A percentile compares a stretch with the other conserved stretches of the same genome.
Evolutionary conservation across 2,797 vertebrate genomes (phyloP).

Genomic region (Furcifer pardalis): DNA sequence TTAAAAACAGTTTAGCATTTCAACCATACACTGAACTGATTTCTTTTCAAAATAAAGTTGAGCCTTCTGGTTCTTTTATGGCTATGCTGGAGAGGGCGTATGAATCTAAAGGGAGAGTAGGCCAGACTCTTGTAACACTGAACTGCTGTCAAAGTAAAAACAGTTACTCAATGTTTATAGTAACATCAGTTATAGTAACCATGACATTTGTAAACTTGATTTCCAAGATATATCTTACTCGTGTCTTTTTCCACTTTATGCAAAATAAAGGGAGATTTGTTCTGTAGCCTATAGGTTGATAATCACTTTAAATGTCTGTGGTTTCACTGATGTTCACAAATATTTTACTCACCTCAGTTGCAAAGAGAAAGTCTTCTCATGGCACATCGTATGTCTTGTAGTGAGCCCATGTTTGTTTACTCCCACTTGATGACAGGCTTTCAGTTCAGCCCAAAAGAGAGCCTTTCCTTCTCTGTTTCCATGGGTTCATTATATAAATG

Average conservation of each 20-base stretch:
- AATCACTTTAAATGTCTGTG: background rate
- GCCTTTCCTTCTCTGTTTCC: background rate
- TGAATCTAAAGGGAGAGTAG: background rate
- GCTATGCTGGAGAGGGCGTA: too few relatives aligned
- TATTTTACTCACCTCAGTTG: background rate
- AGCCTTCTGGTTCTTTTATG: background rate
- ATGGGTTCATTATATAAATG: background rate
- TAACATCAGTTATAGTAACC: too few relatives aligned
- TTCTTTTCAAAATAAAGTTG: background rate
- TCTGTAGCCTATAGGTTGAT: background rate
- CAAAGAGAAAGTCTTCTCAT: background rate
- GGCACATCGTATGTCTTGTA: background rate
- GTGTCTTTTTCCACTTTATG: background rate
- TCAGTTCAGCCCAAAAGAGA: background rate
- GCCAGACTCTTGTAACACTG: background rate
- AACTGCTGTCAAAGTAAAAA: background rate
- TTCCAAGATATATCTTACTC: background rate
- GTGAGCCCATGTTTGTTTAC: background rate
- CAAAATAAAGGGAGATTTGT: background rate
- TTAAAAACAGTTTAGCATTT: background rate
- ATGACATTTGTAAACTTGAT: background rate
- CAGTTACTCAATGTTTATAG: background rate
- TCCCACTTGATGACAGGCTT: background rate
- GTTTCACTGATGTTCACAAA: background rate
- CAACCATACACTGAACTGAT: background rate